These are phyloP conservation scores for Psittacula derbiana DNA, from an alignment of 2,797 vertebrate genomes.

Conservation along the genomic window DNA sequence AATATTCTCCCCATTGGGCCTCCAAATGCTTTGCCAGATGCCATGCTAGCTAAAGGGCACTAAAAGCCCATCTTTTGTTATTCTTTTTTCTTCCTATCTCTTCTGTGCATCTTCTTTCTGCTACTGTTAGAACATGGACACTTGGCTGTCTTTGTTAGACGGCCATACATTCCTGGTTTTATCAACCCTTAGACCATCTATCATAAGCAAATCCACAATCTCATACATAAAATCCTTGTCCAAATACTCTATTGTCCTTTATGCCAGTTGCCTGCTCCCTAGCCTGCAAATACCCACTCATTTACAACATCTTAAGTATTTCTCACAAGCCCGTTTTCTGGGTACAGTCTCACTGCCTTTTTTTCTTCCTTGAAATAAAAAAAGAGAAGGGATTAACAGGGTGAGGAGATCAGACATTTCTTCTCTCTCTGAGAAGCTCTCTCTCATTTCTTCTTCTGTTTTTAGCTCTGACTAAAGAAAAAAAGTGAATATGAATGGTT, in stretches of 20 bases:
- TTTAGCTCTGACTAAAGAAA: background rate
- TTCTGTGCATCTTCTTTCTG: background rate
- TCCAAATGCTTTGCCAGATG: background rate
- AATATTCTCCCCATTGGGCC: background rate
- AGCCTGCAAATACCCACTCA: background rate
- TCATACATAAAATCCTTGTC: fast-evolving
- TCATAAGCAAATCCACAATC: background rate
- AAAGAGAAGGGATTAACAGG: background rate
- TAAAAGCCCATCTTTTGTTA: background rate
- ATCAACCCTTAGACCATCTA: background rate
- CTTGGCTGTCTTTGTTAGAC: background rate
- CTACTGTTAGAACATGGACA: background rate
- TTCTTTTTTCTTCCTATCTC: background rate
- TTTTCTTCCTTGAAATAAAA: background rate
- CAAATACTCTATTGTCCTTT: background rate
- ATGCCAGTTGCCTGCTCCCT: background rate
- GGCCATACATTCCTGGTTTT: background rate
- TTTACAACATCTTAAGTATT: background rate
- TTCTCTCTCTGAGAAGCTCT: background rate
- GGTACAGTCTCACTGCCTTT: background rate
- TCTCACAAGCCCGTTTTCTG: background rate
- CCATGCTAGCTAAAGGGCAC: background rate
- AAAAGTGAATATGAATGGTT: background rate
- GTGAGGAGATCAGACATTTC: background rate
- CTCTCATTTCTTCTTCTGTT: background rate